These are phyloP conservation scores for Ifrita kowaldi DNA, from an alignment of 2,113 vertebrate genomes.

Conservation along the genomic window DNA sequence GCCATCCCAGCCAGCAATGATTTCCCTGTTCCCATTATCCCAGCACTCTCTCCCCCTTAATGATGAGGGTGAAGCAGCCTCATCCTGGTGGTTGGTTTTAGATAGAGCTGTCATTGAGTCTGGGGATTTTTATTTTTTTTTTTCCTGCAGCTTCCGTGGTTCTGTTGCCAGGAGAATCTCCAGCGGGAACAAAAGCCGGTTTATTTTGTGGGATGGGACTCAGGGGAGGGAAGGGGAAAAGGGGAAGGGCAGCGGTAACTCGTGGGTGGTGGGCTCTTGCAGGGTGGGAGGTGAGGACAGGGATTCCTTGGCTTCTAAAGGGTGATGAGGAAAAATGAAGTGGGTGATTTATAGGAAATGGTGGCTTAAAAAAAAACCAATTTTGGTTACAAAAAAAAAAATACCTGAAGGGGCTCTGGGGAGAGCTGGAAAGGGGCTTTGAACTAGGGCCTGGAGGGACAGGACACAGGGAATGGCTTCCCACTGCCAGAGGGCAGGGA, in stretches of 20 bases:
- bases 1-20: accelerated
- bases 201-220: not conserved
- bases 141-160: not conserved
- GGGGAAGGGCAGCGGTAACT: not conserved
- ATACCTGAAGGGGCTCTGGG: not conserved
- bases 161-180: conserved; percentile 22
- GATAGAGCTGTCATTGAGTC: conserved; percentile 19
- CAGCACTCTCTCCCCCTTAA: not conserved
- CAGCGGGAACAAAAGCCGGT: not conserved
- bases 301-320: not conserved
- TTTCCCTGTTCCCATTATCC: not conserved
- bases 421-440: not conserved
- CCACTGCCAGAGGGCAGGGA: not conserved
- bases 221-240: not conserved
- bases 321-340: accelerated
- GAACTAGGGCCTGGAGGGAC: not conserved
- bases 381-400: not conserved
- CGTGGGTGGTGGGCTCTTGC: not conserved
- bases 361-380: not conserved
- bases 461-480: not conserved
- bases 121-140: not conserved
- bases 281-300: not conserved
- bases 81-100: not conserved
- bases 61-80: not conserved
- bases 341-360: not conserved